Conservation (phyloP, 2,888 invertebrate genomes). For the Urechis unicinctus region DNA sequence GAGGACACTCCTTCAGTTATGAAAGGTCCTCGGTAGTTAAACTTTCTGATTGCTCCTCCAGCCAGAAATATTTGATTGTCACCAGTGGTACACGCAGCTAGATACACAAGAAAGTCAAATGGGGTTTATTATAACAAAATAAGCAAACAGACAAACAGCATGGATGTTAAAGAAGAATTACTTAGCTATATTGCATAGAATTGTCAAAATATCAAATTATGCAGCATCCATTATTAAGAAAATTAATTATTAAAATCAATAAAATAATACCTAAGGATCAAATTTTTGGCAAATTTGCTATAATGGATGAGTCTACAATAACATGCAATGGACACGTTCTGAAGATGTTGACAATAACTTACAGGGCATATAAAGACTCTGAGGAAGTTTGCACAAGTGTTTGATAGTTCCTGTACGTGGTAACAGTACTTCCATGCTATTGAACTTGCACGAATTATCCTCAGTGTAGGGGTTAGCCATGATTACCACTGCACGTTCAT, state of each 20-base stretch:
- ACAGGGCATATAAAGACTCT: slow-evolving; percentile 47
- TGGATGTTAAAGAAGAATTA: neutral
- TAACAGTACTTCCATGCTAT: slow-evolving; percentile 42
- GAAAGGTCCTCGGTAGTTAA: slow-evolving; percentile 43
- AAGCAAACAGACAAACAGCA: neutral
- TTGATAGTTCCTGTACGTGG: slow-evolving; percentile 39
- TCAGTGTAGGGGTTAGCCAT: slow-evolving; percentile 45
- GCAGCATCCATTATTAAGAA: neutral
- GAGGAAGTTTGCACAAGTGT: slow-evolving; percentile 42
- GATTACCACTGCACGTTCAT: slow-evolving; percentile 41
- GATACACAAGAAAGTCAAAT: slow-evolving; percentile 7
- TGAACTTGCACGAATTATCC: slow-evolving; percentile 39
- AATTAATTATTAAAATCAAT: neutral
- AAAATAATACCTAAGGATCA: too few species aligned
- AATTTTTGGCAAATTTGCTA: too few species aligned
- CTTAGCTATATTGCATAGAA: neutral
- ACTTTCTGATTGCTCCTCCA: slow-evolving; percentile 45
- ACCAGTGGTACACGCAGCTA: slow-evolving; percentile 40
- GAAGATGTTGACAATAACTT: neutral
- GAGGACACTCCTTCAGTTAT: slow-evolving; percentile 43
- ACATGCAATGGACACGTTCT: too few species aligned
- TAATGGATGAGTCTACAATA: too few species aligned
- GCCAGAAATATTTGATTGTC: slow-evolving; percentile 46
- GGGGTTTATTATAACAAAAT: neutral
- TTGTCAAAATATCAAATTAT: neutral